Evolutionary conservation across 2,113 vertebrate species (phyloP), one percentile per base, ranked within the genome.

Genomic region (Salvelinus namaycush): DNA sequence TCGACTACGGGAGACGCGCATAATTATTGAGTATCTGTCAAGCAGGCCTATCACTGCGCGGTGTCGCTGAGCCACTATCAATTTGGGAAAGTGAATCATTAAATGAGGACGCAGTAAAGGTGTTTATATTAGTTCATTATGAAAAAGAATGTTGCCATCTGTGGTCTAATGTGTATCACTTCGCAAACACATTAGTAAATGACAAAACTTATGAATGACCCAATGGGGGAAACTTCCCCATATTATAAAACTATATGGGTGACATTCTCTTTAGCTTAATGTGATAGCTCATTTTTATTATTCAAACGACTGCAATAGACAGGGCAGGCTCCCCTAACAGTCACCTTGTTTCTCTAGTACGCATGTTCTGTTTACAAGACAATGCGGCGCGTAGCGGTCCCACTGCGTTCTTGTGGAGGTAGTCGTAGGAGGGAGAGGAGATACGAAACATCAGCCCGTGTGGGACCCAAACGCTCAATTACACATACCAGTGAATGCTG

Each of bases 1-100:
- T 83, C 72, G 81, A 72, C 78, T 68, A 81, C 57, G 49, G 49
- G 79, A 73, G 68, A 81, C 18, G 77, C 71, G 74, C 79, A 80
- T 72, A 80, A 68, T 83, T 69, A 81, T 86, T 78, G 81, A 26
- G 66, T 12, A 74, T 86, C 74, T 78, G 60, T 24, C 57, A 83
- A 72, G 71, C 65, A 34, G 34, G 73, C 31, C 44, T 76, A 68
- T 78, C 79, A 67, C 5, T 54, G 54, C 31, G 6, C 64, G 27
- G 16, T 80, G 5, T 48, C 66, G 82, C 74, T 39, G 49, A 73
- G 26, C 3, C 73, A 49, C 59, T n/a, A 60, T 60, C 18, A n/a
- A n/a, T 62, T 62, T 24, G n/a, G 59, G 9, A 16, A 62, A n/a
- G 59, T 62, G 4, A 57, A 57, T 62, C 20, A 20, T 22, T 22